Base-by-base conservation (phyloP, 2,113 vertebrate genomes). In the Rhadina sibilatrix region DNA sequence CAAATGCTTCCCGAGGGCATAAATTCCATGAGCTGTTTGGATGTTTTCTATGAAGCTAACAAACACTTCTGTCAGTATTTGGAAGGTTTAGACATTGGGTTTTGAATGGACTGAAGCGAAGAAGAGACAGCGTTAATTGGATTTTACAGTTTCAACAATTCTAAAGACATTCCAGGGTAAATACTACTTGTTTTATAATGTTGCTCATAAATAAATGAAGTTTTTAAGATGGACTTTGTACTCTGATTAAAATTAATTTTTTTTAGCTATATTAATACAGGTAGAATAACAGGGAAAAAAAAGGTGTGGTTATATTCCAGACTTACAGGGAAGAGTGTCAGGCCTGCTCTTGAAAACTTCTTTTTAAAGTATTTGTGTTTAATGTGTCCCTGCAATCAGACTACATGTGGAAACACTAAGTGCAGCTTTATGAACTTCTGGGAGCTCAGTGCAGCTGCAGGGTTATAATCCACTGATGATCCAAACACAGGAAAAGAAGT, bases 1-100 rank as follows among this genome's bases (percentile, higher is more conserved):
- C 93, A 95, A 95, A 95, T 77, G 92, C 49, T 94, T 93, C 90
- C 93, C 89, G 85, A 94, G 92, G 94, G 94, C 96, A 94, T 75
- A 95, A 93, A 97, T 91, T 96, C 93, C 94, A 91, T 77, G 80
- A 72, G 78, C 79, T 69, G 66, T 92, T 96, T 94, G 87, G 64
- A 96, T 93, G 78, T 82, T 96, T 96, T 90, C 90, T 93, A 17
- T 89, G 90, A 79, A 91, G 81, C 63, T 87, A 86, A 91, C 87
- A 93, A 96, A 78, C 46, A 28, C 52, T 91, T 91, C 66, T 95
- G 81, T 64, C 81, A 91, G 71, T 60, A 23, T 81, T 91, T 94
- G 66, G 20, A 87, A 94, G 57, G 31, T 46, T 88, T 35, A 66
- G 79, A 61, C 37, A 5, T 25, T 65, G 85, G 4, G 40, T 93